These are phyloP conservation scores for Zophobas morio DNA, from an alignment of 1,140 invertebrate genomes.

Conservation along the genomic window DNA sequence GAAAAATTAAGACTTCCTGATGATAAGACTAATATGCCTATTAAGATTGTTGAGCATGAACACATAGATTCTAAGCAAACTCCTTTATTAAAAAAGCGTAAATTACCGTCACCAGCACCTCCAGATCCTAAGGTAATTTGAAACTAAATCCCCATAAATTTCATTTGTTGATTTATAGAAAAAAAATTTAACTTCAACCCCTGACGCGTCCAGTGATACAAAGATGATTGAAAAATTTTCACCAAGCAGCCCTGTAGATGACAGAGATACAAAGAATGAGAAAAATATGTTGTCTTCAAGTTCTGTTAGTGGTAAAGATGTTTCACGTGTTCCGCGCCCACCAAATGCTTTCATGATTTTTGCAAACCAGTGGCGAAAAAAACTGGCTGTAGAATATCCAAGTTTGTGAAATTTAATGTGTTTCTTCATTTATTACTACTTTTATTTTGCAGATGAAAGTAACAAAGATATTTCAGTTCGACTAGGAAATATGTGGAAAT, in stretches of 20 bases:
- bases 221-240: too few relatives aligned
- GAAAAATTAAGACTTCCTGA: constrained; percentile 33
- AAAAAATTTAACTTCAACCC: neutral
- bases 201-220: neutral
- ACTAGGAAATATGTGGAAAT: constrained; percentile 71
- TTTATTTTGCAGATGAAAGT: constrained; percentile 63
- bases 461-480: constrained; percentile 72
- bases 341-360: constrained; percentile 74
- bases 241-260: too few relatives aligned
- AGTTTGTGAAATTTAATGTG: constrained; percentile 51
- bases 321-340: constrained; percentile 58
- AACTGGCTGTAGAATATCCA: constrained; percentile 68
- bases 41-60: constrained; percentile 15
- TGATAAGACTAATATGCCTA: constrained; percentile 9
- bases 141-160: neutral
- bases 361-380: constrained; percentile 69
- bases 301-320: neutral
- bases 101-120: constrained; percentile 7
- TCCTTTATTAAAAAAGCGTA: constrained; percentile 6
- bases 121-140: constrained; percentile 5
- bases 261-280: neutral
- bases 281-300: neutral
- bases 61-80: neutral
- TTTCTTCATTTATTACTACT: constrained; percentile 32
- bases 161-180: neutral